Evolutionary conservation across 2,888 invertebrate genomes (phyloP), one percentile per base, ranked within the genome.

Genomic region (Heliconius cydno): DNA sequence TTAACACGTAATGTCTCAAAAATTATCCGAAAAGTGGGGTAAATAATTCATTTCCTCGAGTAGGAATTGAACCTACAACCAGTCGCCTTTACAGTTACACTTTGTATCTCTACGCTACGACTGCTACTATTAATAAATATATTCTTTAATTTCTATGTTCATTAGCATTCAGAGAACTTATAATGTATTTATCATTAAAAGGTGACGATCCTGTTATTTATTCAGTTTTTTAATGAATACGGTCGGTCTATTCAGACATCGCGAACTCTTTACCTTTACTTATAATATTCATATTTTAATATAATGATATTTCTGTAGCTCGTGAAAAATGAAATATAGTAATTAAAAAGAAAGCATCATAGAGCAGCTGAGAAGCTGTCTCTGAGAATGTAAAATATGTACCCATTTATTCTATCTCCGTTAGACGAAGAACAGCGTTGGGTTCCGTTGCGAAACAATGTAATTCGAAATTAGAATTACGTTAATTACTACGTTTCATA

Each of bases 211-310:
- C 38, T n/a, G 6, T 12, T n/a, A n/a, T 68, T 68, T 68, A 68
- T 68, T 38, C n/a, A n/a, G 38, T 38, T 25, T 68, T 34, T 68
- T 68, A 38, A 68, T 68, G 68, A 68, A 22, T 68, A n/a, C 38
- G 38, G 6, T 68, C n/a, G n/a, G n/a, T 68, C 68, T 68, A 68
- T 68, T 68, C 68, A 68, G 38, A 68, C n/a, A 38, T 25, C 38
- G 38, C n/a, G 38, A 68, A 38, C 38, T 68, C 38, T 68, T 68
- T 38, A 30, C 38, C 10, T 12, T 6, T 30, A 30, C 30, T 30
- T 68, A 68, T 38, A 38, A 38, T 6, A 68, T 38, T 65, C 5
- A 65, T 12, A 28, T 65, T 65, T 68, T 68, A 68, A 68, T 68
- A 68, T 38, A n/a, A 38, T 68, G 2, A 13, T 68, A 38, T 68